Conservation (phyloP, 1,140 invertebrate species). For the Bombus terrestris region DNA sequence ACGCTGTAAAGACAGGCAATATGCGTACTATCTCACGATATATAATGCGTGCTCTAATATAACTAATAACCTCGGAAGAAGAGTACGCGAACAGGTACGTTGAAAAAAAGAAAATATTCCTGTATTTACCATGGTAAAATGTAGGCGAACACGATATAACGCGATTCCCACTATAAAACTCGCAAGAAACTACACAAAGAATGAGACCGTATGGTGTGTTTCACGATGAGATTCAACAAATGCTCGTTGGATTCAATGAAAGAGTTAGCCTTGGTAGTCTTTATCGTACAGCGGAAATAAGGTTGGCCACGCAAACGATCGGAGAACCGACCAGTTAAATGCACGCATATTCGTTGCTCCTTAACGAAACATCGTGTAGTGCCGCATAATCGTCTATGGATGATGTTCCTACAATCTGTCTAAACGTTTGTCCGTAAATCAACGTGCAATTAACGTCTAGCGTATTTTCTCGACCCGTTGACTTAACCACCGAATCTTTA, state of each 20-base stretch:
- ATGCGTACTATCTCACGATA: not conserved
- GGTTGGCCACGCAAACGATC: slow-evolving; percentile 58
- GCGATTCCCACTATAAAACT: not conserved
- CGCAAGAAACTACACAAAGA: slow-evolving; percentile 28
- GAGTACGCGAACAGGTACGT: not conserved
- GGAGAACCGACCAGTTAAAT: slow-evolving; percentile 2
- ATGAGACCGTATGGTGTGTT: slow-evolving; percentile 14
- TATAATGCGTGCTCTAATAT: not conserved
- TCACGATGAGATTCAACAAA: slow-evolving; percentile 32
- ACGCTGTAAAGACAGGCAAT: not conserved
- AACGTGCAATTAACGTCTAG: slow-evolving; percentile 3
- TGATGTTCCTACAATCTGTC: slow-evolving; percentile 23
- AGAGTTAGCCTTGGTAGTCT: slow-evolving; percentile 44
- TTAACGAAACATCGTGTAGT: slow-evolving; percentile 29
- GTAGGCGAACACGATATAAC: not conserved
- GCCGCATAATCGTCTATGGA: slow-evolving; percentile 28
- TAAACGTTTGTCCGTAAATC: not conserved
- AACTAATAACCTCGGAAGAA: not conserved
- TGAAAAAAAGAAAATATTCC: not conserved
- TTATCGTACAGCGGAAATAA: slow-evolving; percentile 62
- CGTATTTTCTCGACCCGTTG: not conserved
- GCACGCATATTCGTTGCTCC: slow-evolving; percentile 18
- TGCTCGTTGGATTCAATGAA: slow-evolving; percentile 47
- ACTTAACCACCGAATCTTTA: not conserved
- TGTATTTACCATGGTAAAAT: slow-evolving; percentile 30